Percentiles rank a stretch among this genome's conserved stretches.
Conservation (phyloP, 1,140 invertebrate genomes). For the Oreohelix idahoensis region DNA sequence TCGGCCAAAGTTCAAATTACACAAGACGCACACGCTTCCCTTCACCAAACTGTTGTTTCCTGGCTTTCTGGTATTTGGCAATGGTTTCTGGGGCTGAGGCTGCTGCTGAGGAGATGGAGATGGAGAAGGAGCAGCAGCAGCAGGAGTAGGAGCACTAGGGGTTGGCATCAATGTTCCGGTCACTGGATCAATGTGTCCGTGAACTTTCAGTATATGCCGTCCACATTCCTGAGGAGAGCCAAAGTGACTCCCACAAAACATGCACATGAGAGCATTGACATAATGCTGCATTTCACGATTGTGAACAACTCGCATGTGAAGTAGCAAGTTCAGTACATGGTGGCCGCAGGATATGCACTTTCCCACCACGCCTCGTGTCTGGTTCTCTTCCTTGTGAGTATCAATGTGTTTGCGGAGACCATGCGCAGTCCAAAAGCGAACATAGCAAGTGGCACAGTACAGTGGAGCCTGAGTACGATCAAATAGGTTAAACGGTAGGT, state of each 20-base stretch:
- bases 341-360: constrained; percentile 60
- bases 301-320: constrained; percentile 60
- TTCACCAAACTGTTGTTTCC: constrained; percentile 48
- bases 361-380: constrained; percentile 40
- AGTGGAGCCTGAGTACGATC: constrained; percentile 59
- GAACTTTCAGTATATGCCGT: constrained; percentile 60
- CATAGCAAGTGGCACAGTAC: constrained; percentile 66
- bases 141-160: background rate
- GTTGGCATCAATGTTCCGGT: constrained; percentile 34
- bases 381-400: constrained; percentile 45
- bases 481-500: constrained; percentile 64
- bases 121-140: too few species aligned
- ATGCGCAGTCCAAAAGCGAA: constrained; percentile 70
- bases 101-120: too few species aligned
- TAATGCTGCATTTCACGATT: constrained; percentile 58
- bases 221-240: constrained; percentile 54
- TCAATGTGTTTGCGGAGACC: constrained; percentile 65
- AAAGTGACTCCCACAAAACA: constrained; percentile 62
- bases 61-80: constrained; percentile 36
- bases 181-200: constrained; percentile 53
- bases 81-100: constrained; percentile 2
- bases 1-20: constrained; percentile 62
- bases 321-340: constrained; percentile 55
- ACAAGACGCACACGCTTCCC: constrained; percentile 67
- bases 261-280: constrained; percentile 58